Percentiles rank a stretch among this genome's conserved stretches.
Evolutionary conservation across 2,113 vertebrate genomes (phyloP).

Genomic region (Orthonyx spaldingii): DNA sequence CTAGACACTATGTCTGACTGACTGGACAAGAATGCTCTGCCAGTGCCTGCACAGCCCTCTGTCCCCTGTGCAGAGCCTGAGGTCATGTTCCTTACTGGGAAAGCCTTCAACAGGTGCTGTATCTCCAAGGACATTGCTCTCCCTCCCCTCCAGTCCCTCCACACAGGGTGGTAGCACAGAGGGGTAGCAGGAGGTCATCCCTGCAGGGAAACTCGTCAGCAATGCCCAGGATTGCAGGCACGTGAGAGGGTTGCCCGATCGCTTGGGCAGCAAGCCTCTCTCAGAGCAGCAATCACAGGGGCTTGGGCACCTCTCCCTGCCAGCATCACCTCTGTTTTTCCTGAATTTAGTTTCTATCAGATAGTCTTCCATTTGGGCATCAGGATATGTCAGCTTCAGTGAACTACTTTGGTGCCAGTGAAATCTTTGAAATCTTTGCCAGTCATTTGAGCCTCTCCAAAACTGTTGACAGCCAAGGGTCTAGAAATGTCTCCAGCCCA

Average conservation of each 20-base stretch:
- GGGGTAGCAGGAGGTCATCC: not conserved
- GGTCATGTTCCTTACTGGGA: conserved; percentile 54
- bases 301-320: not conserved
- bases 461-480: not conserved
- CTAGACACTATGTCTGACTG: not conserved
- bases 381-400: not conserved
- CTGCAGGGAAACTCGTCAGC: not conserved
- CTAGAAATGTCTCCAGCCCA: not conserved
- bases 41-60: not conserved
- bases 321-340: not conserved
- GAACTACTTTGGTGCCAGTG: not conserved
- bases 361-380: not conserved
- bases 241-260: not conserved
- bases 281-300: not conserved
- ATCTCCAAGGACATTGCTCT: not conserved
- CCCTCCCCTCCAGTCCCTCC: not conserved
- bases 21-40: not conserved
- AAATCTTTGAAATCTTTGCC: not conserved
- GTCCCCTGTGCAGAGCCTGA: not conserved
- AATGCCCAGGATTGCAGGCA: not conserved
- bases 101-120: conserved; percentile 45
- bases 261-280: not conserved
- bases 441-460: not conserved
- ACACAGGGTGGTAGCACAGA: not conserved
- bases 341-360: not conserved